Conservation (phyloP, 2,888 invertebrate genomes). For the Sericinus montela region DNA sequence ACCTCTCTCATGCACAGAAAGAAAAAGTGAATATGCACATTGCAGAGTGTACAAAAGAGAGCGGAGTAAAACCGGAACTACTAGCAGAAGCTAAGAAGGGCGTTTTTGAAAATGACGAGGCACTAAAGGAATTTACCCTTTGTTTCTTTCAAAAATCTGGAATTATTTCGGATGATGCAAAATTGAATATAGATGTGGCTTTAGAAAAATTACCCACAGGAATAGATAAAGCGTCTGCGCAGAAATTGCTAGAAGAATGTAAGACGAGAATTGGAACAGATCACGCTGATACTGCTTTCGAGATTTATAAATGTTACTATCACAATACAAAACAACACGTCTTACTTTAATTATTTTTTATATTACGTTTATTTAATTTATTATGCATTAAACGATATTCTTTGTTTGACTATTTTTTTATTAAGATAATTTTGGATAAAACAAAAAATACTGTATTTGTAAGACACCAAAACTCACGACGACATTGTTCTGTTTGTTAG, state of each 20-base stretch:
- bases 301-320: conserved; percentile 67
- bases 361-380: too few species aligned
- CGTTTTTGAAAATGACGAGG: conserved; percentile 53
- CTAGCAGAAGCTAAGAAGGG: conserved; percentile 61
- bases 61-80: conserved; percentile 50
- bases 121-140: conserved; percentile 59
- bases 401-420: too few species aligned
- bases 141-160: conserved; percentile 70
- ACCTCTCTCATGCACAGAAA: conserved; percentile 43
- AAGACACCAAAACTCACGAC: too few species aligned
- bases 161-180: conserved; percentile 48
- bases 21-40: conserved; percentile 44
- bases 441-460: too few species aligned
- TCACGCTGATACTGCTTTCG: conserved; percentile 55
- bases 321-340: conserved; percentile 50
- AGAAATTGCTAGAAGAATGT: conserved; percentile 58
- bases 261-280: conserved; percentile 55
- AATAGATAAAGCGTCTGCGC: conserved; percentile 50
- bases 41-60: conserved; percentile 52
- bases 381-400: too few species aligned
- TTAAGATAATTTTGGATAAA: too few species aligned
- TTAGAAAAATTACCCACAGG: conserved; percentile 56
- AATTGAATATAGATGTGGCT: conserved; percentile 61
- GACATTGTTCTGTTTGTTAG: too few species aligned
- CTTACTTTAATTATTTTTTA: neutral